These are phyloP conservation scores for Odocoileus virginianus DNA, from an alignment of 2,113 vertebrate species.

Conservation along the genomic window DNA sequence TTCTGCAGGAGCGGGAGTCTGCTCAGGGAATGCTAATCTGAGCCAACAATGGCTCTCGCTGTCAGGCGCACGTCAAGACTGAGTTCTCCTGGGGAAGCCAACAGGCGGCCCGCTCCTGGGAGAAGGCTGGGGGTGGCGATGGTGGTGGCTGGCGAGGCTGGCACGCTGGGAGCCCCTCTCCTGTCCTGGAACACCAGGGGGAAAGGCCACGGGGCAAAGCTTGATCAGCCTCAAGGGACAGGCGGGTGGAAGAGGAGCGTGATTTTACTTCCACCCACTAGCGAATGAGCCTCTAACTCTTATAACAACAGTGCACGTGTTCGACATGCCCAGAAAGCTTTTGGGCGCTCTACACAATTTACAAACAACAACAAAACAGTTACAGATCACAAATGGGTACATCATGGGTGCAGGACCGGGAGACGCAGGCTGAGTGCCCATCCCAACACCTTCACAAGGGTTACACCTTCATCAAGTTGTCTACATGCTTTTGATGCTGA, in stretches of 20 bases:
- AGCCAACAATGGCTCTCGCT: neutral
- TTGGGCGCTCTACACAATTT: neutral
- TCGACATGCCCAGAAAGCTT: neutral
- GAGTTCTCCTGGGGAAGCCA: neutral
- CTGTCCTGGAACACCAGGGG: neutral
- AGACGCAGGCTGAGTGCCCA: rapidly evolving
- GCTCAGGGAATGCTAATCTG: neutral
- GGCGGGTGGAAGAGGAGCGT: rapidly evolving
- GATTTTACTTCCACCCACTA: neutral
- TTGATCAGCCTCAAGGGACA: neutral
- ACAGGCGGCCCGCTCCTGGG: rapidly evolving
- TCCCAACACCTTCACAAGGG: rapidly evolving
- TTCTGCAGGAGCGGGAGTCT: neutral
- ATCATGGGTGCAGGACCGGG: rapidly evolving
- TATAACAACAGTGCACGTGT: rapidly evolving
- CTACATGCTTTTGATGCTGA: neutral
- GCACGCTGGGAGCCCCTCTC: neutral
- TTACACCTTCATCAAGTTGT: rapidly evolving
- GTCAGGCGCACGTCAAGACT: neutral
- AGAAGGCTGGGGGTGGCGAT: neutral
- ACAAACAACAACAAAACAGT: neutral
- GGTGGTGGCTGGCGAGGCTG: neutral
- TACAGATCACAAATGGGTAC: neutral
- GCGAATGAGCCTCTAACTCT: neutral
- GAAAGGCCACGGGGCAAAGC: rapidly evolving